phyloP scores from a whole-genome alignment of 1,140 invertebrate species.

The Dendrolimus kikuchii region DNA sequence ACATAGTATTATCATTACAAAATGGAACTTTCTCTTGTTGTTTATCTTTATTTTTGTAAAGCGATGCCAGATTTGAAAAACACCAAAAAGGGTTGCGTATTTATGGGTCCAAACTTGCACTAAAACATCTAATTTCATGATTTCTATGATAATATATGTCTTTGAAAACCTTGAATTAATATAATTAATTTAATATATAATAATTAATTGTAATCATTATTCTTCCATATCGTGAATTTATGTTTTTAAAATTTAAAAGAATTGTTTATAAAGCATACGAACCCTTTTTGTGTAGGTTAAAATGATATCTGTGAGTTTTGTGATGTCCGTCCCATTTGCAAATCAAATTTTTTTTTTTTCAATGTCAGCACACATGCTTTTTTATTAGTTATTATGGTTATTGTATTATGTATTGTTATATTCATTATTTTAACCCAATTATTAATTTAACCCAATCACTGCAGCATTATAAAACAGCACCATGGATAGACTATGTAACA shows the following conservation, averaged over 20 bases:
- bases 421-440: constrained; percentile 13
- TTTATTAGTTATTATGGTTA: background rate
- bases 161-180: too few relatives aligned
- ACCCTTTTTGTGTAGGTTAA: constrained; percentile 7
- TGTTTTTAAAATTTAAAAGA: too few relatives aligned
- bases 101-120: background rate
- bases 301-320: constrained; percentile 2
- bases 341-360: constrained; percentile 14
- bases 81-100: constrained; percentile 1
- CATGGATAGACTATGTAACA: constrained; percentile 50
- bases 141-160: too few relatives aligned
- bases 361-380: constrained; percentile 22
- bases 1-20: constrained; percentile 14
- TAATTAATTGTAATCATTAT: too few relatives aligned
- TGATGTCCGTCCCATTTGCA: constrained; percentile 20
- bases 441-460: constrained; percentile 50
- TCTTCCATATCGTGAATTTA: too few relatives aligned
- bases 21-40: constrained; percentile 22
- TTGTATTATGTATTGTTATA: too few relatives aligned
- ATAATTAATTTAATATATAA: too few relatives aligned
- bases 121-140: too few relatives aligned
- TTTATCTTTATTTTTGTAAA: constrained; percentile 2
- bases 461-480: constrained; percentile 54
- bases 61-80: background rate
- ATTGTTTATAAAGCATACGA: constrained; percentile 4